Evolutionary conservation across 1,140 invertebrate species (phyloP).

Genomic region (Orussus abietinus): DNA sequence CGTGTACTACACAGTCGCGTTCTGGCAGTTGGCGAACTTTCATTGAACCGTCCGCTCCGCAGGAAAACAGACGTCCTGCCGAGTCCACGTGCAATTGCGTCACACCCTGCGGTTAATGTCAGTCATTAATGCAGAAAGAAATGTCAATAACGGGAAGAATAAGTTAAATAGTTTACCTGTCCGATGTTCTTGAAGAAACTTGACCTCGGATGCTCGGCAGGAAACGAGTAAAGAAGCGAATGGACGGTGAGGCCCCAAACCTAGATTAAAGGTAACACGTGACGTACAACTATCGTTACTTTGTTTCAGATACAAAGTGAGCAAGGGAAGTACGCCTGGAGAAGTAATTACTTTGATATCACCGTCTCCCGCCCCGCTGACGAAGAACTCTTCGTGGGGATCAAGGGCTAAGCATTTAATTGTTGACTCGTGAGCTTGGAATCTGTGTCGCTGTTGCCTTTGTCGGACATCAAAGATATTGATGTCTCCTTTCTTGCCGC

Average conservation of each 20-base stretch:
- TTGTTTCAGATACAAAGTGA: slow-evolving; percentile 10
- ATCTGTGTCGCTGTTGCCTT: slow-evolving; percentile 80
- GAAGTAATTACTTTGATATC: slow-evolving; percentile 84
- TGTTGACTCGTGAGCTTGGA: slow-evolving; percentile 87
- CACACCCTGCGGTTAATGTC: slow-evolving; percentile 64
- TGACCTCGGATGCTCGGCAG: slow-evolving; percentile 87
- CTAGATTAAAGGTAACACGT: slow-evolving; percentile 53
- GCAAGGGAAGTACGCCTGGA: slow-evolving; percentile 1
- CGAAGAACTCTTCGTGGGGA: slow-evolving; percentile 93
- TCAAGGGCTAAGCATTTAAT: slow-evolving; percentile 94
- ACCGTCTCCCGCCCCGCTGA: slow-evolving; percentile 96
- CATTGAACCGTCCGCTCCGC: slow-evolving; percentile 97
- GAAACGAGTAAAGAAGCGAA: slow-evolving; percentile 81
- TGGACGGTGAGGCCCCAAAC: slow-evolving; percentile 89
- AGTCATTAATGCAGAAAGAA: slow-evolving; percentile 3
- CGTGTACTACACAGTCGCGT: slow-evolving; percentile 56
- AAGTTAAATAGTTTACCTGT: slow-evolving; percentile 51
- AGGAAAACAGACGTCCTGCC: slow-evolving; percentile 86
- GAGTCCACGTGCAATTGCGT: slow-evolving; percentile 90
- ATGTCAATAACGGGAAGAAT: neutral
- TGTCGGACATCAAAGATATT: slow-evolving; percentile 93
- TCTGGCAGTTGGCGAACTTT: slow-evolving; percentile 90
- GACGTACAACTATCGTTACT: slow-evolving; percentile 4
- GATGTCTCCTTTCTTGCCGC: slow-evolving; percentile 93
- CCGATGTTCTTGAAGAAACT: slow-evolving; percentile 96